A percentile compares a stretch with the other conserved stretches of the same genome.
Conservation (phyloP, 53 echinoderm and acorn worm species). For the Henricia sp. region DNA sequence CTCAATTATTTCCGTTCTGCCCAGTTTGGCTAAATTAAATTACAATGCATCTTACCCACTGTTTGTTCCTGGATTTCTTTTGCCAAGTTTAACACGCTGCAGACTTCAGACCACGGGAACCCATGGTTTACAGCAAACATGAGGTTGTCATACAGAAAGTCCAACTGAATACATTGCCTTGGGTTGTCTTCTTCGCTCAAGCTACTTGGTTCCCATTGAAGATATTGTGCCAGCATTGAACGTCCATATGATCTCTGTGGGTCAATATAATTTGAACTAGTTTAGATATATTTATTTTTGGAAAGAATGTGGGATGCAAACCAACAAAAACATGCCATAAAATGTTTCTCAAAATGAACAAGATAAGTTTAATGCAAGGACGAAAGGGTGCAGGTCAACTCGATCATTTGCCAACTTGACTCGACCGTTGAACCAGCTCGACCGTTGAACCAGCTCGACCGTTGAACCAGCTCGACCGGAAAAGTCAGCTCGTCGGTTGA, state of each 20-base stretch:
- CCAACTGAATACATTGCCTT: conserved; percentile 76
- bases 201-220: conserved; percentile 58
- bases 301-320: no score
- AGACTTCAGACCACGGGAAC: conserved; percentile 78
- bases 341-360: no score
- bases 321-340: no score
- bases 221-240: conserved; percentile 62
- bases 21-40: background rate
- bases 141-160: conserved; percentile 81
- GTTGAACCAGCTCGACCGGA: background rate
- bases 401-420: background rate
- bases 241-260: conserved; percentile 77
- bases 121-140: conserved; percentile 78
- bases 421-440: no score
- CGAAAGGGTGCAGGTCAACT: no score
- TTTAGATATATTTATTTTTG: no score
- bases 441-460: no score
- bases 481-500: no score
- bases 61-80: conserved; percentile 65
- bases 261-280: background rate
- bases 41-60: conserved; percentile 64
- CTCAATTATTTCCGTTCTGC: background rate
- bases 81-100: conserved; percentile 62
- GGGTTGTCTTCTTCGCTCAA: conserved; percentile 77
- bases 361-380: no score